Conservation (phyloP, 2,113 vertebrate species). For the Eclectus roratus region DNA sequence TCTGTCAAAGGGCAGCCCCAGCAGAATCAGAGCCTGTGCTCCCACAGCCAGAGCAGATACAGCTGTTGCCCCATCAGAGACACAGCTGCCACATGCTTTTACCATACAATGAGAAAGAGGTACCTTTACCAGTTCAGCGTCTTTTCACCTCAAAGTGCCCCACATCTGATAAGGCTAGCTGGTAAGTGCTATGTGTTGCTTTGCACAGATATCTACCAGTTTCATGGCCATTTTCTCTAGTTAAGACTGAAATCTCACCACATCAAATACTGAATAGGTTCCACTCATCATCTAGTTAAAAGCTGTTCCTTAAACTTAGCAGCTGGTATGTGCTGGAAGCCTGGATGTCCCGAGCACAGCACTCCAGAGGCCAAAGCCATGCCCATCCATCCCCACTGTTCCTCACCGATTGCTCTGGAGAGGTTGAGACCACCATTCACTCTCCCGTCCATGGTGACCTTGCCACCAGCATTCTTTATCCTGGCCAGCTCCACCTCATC, state of each 20-base stretch:
- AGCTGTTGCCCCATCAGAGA: background rate
- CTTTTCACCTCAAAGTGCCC: background rate
- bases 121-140: background rate
- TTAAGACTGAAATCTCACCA: background rate
- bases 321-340: background rate
- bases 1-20: background rate
- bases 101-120: background rate
- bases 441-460: conserved; percentile 96
- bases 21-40: background rate
- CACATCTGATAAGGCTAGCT: background rate
- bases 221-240: rapidly evolving
- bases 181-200: background rate
- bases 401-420: conserved; percentile 93
- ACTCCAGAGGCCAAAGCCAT: background rate
- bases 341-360: rapidly evolving
- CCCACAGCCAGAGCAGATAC: background rate
- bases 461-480: conserved; percentile 97
- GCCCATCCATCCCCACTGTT: background rate
- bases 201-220: background rate
- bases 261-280: background rate
- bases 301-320: rapidly evolving
- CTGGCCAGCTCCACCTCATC: conserved; percentile 94
- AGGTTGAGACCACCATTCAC: conserved; percentile 98
- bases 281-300: no score
- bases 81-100: background rate